These are phyloP conservation scores for Meandrina meandrites DNA, from an alignment of 92 coral and sea anemone genomes.

Conservation along the genomic window DNA sequence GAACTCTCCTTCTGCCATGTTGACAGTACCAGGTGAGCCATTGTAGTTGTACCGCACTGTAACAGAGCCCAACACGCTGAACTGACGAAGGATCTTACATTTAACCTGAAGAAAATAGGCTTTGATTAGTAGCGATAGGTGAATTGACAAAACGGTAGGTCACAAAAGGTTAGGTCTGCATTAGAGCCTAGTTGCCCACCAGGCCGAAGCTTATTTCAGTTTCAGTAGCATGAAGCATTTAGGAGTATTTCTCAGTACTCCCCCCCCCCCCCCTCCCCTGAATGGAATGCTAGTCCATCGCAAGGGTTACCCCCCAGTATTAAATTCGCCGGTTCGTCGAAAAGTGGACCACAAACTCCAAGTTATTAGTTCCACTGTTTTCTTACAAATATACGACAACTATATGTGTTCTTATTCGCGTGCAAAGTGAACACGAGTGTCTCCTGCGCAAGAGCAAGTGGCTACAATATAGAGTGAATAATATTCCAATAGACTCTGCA, in stretches of 20 bases:
- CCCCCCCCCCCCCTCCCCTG: too few relatives aligned
- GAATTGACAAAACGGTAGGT: too few relatives aligned
- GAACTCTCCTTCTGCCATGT: constrained; percentile 83
- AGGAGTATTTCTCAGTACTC: too few relatives aligned
- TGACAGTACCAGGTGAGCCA: constrained; percentile 44
- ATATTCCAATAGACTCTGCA: not conserved
- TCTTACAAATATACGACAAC: not conserved
- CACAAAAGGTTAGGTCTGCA: too few relatives aligned
- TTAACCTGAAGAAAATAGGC: constrained; percentile 51
- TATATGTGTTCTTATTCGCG: not conserved
- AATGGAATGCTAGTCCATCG: too few relatives aligned
- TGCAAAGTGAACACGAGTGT: too few relatives aligned
- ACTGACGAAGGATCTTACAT: constrained; percentile 74
- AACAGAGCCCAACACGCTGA: constrained; percentile 81
- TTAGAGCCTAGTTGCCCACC: too few relatives aligned
- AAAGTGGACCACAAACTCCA: not conserved
- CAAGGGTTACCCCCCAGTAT: too few relatives aligned
- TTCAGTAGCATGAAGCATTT: too few relatives aligned
- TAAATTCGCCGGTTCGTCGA: too few relatives aligned
- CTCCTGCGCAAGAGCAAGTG: not conserved
- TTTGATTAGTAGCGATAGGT: not conserved
- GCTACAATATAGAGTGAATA: too few relatives aligned
- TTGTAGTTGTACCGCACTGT: constrained; percentile 68
- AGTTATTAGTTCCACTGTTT: not conserved
- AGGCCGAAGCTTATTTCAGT: too few relatives aligned